Evolutionary conservation across 2,797 vertebrate genomes (phyloP).

Genomic region (Malacoctenus gilli): DNA sequence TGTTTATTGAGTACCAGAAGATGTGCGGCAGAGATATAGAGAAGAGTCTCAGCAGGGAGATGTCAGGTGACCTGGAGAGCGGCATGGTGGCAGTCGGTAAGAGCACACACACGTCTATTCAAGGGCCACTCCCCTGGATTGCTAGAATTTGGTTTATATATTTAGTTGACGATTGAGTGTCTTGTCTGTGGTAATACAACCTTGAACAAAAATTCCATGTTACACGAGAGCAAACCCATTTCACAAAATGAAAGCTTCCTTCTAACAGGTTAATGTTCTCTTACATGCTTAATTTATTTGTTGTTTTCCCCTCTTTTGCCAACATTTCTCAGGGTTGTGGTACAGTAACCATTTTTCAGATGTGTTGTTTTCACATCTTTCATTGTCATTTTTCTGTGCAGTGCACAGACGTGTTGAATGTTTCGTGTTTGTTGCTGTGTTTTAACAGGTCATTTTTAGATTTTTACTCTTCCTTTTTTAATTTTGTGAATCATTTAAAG

Average conservation of each 20-base stretch:
- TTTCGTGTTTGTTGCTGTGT: constrained; percentile 24
- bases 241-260: neutral
- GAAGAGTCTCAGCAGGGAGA: constrained; percentile 92
- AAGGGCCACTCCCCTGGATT: constrained; percentile 2
- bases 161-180: neutral
- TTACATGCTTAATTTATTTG: constrained; percentile 35
- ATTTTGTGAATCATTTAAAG: constrained; percentile 5
- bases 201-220: constrained; percentile 13
- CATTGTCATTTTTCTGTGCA: constrained; percentile 27
- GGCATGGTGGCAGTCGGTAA: constrained; percentile 97
- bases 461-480: neutral
- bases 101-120: constrained; percentile 45
- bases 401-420: constrained; percentile 44
- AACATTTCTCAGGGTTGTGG: constrained; percentile 73
- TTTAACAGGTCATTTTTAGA: constrained; percentile 1
- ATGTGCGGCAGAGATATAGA: constrained; percentile 95
- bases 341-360: constrained; percentile 68
- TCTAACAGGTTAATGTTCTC: neutral
- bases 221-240: neutral
- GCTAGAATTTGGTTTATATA: neutral
- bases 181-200: constrained; percentile 4
- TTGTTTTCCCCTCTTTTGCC: constrained; percentile 56
- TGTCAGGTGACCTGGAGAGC: constrained; percentile 95
- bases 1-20: constrained; percentile 93
- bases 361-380: constrained; percentile 21